phyloP scores from a whole-genome alignment of 2,113 vertebrate species.

The Archilochus colubris region DNA sequence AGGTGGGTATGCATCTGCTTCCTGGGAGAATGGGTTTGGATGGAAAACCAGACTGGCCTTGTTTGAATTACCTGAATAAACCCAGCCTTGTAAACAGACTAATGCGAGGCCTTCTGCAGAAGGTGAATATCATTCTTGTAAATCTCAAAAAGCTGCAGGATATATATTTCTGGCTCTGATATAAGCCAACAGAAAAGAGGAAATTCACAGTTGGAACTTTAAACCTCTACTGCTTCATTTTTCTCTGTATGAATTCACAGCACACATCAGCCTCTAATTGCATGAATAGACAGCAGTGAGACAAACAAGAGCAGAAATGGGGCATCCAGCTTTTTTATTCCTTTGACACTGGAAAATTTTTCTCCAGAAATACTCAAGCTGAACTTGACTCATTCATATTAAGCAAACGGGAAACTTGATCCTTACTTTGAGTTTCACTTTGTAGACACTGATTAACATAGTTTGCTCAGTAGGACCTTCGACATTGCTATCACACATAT shows the following conservation, averaged over 20 bases:
- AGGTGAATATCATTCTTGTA: background rate
- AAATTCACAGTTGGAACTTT: background rate
- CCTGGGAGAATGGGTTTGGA: background rate
- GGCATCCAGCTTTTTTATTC: background rate
- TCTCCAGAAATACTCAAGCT: background rate
- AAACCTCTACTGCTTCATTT: background rate
- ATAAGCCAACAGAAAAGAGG: background rate
- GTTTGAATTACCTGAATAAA: constrained; percentile 34
- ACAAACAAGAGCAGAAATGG: background rate
- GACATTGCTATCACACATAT: background rate
- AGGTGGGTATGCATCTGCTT: background rate
- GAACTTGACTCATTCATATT: background rate
- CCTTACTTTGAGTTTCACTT: background rate
- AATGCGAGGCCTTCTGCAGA: background rate
- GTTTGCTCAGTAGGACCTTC: background rate
- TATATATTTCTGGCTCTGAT: background rate
- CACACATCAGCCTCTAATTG: background rate
- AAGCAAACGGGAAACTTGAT: background rate
- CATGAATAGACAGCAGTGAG: background rate
- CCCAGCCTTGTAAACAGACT: constrained; percentile 7
- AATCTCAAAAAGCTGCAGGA: constrained; percentile 6
- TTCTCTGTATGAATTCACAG: background rate
- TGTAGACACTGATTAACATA: background rate
- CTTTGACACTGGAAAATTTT: background rate
- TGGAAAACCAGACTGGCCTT: background rate